Percentiles rank a stretch among this genome's conserved stretches.
Conservation (phyloP, 2,797 vertebrate genomes). For the Squalus acanthias region DNA sequence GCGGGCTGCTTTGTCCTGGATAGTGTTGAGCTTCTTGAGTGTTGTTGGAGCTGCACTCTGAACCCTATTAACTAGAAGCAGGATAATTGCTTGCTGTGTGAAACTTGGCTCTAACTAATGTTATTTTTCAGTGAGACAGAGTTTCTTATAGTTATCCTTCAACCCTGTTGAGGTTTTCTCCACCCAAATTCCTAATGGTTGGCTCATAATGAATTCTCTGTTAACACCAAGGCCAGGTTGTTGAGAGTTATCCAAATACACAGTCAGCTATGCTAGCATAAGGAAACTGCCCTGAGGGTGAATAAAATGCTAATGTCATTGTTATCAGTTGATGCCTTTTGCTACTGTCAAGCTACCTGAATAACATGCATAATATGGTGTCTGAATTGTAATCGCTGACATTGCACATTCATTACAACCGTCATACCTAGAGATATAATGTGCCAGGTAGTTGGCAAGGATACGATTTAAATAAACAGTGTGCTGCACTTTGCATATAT, state of each 20-base stretch:
- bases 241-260: neutral
- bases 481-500: neutral
- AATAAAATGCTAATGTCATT: neutral
- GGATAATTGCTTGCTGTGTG: neutral
- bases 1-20: too few relatives aligned
- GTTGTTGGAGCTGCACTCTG: neutral
- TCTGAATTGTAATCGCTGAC: neutral
- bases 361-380: neutral
- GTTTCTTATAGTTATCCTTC: neutral
- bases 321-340: neutral
- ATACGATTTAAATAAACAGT: neutral
- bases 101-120: neutral
- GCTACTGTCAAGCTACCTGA: neutral
- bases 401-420: neutral
- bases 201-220: neutral
- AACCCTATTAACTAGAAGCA: neutral
- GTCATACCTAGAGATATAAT: neutral
- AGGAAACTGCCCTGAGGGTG: neutral
- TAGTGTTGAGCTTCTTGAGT: too few relatives aligned
- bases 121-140: neutral
- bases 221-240: neutral
- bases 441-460: neutral
- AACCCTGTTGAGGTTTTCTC: neutral
- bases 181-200: neutral
- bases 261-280: neutral